Conservation (phyloP, 2,888 invertebrate species). For the Spodoptera picta region DNA sequence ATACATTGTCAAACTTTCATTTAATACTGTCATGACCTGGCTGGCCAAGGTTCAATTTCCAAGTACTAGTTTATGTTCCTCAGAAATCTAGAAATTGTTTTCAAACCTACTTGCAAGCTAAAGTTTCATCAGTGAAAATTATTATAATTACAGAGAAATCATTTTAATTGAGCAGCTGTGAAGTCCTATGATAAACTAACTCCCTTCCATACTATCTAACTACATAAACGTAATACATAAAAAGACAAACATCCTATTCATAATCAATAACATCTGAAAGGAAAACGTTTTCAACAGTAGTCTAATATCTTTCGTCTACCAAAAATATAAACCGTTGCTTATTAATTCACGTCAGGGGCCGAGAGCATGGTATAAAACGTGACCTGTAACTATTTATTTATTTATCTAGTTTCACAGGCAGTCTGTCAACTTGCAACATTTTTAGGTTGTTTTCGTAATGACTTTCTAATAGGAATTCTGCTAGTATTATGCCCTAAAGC, state of each 20-base stretch:
- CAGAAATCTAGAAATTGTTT: conserved; percentile 1
- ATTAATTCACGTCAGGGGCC: conserved; percentile 41
- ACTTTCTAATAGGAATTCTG: conserved; percentile 53
- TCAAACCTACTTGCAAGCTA: too few species aligned
- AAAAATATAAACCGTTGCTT: conserved; percentile 4
- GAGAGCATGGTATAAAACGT: conserved; percentile 83
- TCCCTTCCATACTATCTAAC: background rate
- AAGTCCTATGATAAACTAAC: background rate
- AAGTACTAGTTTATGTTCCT: conserved; percentile 14
- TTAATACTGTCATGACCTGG: conserved; percentile 1
- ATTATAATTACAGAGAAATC: too few species aligned
- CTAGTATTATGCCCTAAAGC: background rate
- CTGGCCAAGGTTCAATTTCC: background rate
- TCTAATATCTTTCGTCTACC: conserved; percentile 7
- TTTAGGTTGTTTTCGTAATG: conserved; percentile 71
- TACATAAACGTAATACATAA: conserved; percentile 2
- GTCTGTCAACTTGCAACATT: conserved; percentile 65
- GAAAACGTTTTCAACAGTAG: background rate
- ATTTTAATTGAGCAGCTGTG: background rate
- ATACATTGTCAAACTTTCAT: conserved; percentile 16
- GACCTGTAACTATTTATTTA: conserved; percentile 83
- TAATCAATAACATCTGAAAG: conserved; percentile 29
- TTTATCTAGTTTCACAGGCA: conserved; percentile 70
- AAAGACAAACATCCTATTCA: conserved; percentile 5
- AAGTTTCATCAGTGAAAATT: too few species aligned